Evolutionary conservation across 2,888 invertebrate genomes (phyloP), one percentile per base, ranked within the genome.

Genomic region (Catocala fraxini): DNA sequence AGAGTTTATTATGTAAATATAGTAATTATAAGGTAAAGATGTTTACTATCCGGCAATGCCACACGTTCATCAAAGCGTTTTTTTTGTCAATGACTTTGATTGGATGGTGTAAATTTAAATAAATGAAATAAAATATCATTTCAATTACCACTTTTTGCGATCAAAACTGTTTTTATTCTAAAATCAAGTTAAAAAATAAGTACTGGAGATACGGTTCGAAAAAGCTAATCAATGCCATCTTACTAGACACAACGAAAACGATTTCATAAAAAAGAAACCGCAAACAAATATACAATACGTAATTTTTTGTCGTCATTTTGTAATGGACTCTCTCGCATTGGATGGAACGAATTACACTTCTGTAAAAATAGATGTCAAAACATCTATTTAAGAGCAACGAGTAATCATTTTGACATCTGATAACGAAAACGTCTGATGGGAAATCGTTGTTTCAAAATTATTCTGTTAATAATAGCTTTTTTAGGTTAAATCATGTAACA

Each of bases 261-360:
- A 46, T 56, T 56, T 47, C 46, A 46, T 51, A 41, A 55, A 55
- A 55, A 59, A 25, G 3, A 9, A 39, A 39, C 35, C 35, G 6
- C 35, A 39, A 39, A 6, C 35, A 39, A 39, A 39, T 9, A 39
- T 39, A 39, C 25, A 66, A 63, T 64, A 70, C 62, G 56, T 67
- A 62, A 66, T 65, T 72, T 74, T 73, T 73, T 57, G 43, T 9
- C 11, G 48, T 46, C 43, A 62, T 67, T 72, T 66, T 51, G 63
- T 25, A 72, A 75, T 55, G 6, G 56, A 60, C n/a, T 5, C 15
- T 57, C 12, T 53, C 12, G 34, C 1, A 6, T 49, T 49, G 34
- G 66, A 72, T 68, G 64, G 59, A 72, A 70, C 65, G 58, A 75
- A 75, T 65, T 33, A 47, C 41, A 51, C 4, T 13, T 39, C n/a